Percentiles rank a stretch among this genome's conserved stretches.
phyloP scores from a whole-genome alignment of 92 coral and sea anemone genomes.

The Scolanthus callimorphus region DNA sequence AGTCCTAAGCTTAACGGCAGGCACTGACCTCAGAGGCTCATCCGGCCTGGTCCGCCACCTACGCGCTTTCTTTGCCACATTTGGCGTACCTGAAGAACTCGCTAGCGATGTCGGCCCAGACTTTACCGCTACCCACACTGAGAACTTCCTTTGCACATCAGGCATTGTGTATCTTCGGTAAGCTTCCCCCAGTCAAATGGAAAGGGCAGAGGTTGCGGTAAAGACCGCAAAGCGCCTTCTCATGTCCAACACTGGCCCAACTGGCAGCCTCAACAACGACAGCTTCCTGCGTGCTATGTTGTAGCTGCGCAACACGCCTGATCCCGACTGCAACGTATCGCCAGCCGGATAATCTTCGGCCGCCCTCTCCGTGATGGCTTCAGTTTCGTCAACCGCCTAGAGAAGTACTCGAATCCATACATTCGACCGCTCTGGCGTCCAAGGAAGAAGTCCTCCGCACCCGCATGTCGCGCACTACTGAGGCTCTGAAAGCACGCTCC shows the following conservation, averaged over 20 bases:
- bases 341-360: not conserved
- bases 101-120: not conserved
- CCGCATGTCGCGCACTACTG: not conserved
- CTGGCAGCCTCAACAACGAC: no score
- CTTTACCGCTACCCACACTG: not conserved
- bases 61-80: no score
- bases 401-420: not conserved
- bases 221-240: no score
- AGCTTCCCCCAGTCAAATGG: no score
- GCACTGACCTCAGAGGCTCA: constrained; percentile 13
- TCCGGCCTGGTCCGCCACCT: no score
- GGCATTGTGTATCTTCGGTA: not conserved
- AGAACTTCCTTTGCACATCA: not conserved
- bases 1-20: constrained; percentile 11
- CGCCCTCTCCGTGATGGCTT: not conserved
- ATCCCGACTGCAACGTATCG: not conserved
- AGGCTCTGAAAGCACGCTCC: not conserved
- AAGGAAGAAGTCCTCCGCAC: not conserved
- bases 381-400: not conserved
- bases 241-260: no score
- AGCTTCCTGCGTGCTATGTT: not conserved
- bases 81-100: not conserved
- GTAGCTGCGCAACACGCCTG: not conserved
- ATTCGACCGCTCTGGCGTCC: not conserved
- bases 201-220: not conserved